Evolutionary conservation across 2,888 invertebrate genomes (phyloP).

Genomic region (Stratiomys singularior): DNA sequence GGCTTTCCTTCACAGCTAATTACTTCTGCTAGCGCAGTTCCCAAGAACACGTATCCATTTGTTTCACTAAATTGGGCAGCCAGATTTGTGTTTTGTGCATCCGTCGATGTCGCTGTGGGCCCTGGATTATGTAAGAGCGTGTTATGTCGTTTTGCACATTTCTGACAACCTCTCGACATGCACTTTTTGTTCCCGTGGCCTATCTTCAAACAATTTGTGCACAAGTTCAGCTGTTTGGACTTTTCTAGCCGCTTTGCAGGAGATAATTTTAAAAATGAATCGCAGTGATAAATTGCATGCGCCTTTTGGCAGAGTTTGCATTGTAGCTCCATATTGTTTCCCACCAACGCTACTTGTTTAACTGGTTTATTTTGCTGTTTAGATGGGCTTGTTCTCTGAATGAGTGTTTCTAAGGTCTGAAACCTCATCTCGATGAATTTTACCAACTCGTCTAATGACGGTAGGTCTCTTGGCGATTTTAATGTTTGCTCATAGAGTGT

Average conservation of each 20-base stretch:
- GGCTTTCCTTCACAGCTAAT: no score
- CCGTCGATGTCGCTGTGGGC: not conserved
- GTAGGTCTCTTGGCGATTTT: constrained; percentile 1
- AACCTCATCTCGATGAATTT: constrained; percentile 27
- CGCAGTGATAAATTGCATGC: constrained; percentile 3
- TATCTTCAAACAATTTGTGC: not conserved
- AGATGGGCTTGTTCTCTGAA: not conserved
- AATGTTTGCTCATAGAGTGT: constrained; percentile 19
- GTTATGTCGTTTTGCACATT: not conserved
- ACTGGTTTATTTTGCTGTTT: not conserved
- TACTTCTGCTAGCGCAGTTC: no score
- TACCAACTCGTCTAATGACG: not conserved
- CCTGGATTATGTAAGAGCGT: not conserved
- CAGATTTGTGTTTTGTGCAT: not conserved
- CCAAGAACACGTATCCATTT: not conserved
- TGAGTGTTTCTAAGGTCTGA: not conserved
- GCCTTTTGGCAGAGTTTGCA: not conserved
- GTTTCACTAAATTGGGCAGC: not conserved
- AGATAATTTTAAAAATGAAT: not conserved
- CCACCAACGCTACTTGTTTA: not conserved
- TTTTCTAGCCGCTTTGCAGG: not conserved
- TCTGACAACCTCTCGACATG: not conserved
- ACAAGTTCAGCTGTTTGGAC: not conserved
- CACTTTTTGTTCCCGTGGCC: not conserved
- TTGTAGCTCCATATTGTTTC: not conserved